Evolutionary conservation across 2,113 vertebrate genomes (phyloP).

Genomic region (Raja brachyura): DNA sequence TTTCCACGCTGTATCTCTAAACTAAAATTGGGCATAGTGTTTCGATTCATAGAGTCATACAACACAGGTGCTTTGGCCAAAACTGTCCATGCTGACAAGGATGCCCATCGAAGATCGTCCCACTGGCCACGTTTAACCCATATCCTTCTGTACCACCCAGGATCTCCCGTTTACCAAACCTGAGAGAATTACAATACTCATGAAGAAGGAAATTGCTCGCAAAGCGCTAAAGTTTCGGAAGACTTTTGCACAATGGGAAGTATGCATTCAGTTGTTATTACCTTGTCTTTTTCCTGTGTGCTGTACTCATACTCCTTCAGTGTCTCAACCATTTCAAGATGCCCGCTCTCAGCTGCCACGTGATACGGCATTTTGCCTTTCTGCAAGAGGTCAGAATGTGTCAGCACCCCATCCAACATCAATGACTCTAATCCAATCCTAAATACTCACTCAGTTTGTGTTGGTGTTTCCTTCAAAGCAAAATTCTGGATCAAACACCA

Average conservation of each 20-base stretch:
- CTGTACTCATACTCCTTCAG: conserved; percentile 60
- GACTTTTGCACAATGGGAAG: not conserved
- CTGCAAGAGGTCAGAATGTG: conserved; percentile 51
- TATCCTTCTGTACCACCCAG: no score
- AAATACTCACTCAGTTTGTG: not conserved
- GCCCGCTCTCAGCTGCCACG: conserved; percentile 70
- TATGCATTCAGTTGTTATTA: conserved; percentile 45
- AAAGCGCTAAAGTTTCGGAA: not conserved
- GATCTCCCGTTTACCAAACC: no score
- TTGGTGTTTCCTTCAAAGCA: not conserved
- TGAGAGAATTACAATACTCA: not conserved
- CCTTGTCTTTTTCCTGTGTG: conserved; percentile 73
- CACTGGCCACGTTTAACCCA: no score
- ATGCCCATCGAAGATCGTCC: no score
- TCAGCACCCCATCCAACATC: not conserved
- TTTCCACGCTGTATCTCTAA: no score
- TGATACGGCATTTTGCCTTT: conserved; percentile 70
- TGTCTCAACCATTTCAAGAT: conserved; percentile 64
- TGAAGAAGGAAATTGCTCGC: not conserved
- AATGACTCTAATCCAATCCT: not conserved
- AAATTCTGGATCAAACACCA: not conserved
- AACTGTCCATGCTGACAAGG: no score
- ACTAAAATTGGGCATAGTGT: no score
- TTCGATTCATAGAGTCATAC: no score
- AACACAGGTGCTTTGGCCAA: no score